phyloP scores from a whole-genome alignment of 2,797 vertebrate species.

The Thunnus albacares region DNA sequence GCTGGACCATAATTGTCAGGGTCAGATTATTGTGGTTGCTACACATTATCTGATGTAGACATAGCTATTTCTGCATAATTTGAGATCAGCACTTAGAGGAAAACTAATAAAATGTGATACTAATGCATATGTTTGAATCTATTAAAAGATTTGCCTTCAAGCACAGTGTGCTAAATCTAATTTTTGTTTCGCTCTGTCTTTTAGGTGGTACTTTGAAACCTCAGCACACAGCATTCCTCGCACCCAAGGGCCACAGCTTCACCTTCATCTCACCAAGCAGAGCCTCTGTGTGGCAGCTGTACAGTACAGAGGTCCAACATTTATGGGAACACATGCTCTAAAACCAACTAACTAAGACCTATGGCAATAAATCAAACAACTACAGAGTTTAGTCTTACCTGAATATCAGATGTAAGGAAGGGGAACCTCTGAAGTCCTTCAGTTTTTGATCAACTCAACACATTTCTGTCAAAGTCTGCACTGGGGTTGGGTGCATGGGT shows the following conservation, averaged over 20 bases:
- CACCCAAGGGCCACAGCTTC: neutral
- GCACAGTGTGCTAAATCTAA: neutral
- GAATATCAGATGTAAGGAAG: conserved; percentile 23
- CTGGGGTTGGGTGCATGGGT: conserved; percentile 16
- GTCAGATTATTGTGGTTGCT: neutral
- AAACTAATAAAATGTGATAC: no score
- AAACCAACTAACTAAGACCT: neutral
- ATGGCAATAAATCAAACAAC: conserved; percentile 16
- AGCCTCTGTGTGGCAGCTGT: neutral
- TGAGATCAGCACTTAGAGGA: no score
- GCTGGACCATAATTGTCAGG: neutral
- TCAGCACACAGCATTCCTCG: neutral
- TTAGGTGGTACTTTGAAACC: conserved; percentile 40
- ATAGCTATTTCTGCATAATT: no score
- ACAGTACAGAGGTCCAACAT: neutral
- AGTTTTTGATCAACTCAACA: neutral
- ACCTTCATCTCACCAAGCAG: conserved; percentile 11
- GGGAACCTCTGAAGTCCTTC: neutral
- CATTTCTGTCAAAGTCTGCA: conserved; percentile 4
- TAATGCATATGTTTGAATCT: no score
- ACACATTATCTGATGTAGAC: neutral
- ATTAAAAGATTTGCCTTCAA: no score
- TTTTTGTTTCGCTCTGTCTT: conserved; percentile 1
- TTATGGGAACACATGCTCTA: neutral
- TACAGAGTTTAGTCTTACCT: neutral